Evolutionary conservation across 1,140 invertebrate species (phyloP).

Genomic region (Holcopasites calliopsidis): DNA sequence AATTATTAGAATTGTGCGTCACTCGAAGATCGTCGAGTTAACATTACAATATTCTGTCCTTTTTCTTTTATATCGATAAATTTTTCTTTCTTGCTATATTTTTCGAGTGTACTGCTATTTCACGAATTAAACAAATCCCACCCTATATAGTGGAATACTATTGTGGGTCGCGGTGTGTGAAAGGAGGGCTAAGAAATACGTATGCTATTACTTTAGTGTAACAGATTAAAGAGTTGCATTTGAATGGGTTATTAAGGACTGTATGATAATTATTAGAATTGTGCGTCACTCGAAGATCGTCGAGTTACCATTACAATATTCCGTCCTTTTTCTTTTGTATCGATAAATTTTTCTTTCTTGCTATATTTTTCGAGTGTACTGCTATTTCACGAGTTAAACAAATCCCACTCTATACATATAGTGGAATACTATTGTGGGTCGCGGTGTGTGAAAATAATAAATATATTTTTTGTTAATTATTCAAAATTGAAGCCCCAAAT

Average conservation of each 20-base stretch:
- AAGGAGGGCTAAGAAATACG: slow-evolving; percentile 11
- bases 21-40: neutral
- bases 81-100: slow-evolving; percentile 63
- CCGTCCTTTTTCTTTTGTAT: too few species aligned
- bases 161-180: slow-evolving; percentile 3
- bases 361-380: slow-evolving; percentile 56
- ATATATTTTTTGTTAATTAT: too few species aligned
- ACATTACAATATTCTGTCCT: too few species aligned
- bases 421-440: slow-evolving; percentile 14
- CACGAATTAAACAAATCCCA: slow-evolving; percentile 68
- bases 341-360: too few species aligned
- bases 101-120: slow-evolving; percentile 54
- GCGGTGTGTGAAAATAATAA: neutral
- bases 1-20: too few species aligned
- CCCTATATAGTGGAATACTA: slow-evolving; percentile 20
- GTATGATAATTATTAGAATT: too few species aligned
- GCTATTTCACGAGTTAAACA: slow-evolving; percentile 63
- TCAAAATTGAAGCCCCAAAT: too few species aligned
- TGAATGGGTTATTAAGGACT: neutral
- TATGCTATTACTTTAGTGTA: neutral
- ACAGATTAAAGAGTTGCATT: neutral
- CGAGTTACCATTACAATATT: neutral
- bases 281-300: slow-evolving; percentile 5
- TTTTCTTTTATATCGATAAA: too few species aligned
- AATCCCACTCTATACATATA: slow-evolving; percentile 57